phyloP scores from a whole-genome alignment of 2,797 vertebrate genomes.

The Lagorchestes hirsutus region DNA sequence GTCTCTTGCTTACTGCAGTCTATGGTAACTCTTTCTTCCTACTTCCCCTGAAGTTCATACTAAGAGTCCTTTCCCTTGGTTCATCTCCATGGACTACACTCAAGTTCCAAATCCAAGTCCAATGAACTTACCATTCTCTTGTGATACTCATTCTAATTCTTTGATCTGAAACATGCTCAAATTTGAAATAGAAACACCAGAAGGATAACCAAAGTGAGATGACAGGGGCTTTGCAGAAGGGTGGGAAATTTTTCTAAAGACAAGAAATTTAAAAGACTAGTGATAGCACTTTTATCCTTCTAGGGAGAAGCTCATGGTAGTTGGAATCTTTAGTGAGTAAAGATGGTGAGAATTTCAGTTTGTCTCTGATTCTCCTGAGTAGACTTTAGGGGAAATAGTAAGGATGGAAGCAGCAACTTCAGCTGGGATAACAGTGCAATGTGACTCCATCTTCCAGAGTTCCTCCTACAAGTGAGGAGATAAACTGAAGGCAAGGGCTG shows the following conservation, averaged over 20 bases:
- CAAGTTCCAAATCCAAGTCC: too few species aligned
- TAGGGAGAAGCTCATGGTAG: neutral
- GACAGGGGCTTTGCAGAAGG: neutral
- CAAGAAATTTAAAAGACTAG: neutral
- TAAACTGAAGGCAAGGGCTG: neutral
- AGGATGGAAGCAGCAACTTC: neutral
- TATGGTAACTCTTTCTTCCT: neutral
- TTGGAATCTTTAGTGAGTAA: neutral
- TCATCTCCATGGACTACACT: neutral
- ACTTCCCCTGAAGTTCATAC: too few species aligned
- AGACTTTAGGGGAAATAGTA: neutral
- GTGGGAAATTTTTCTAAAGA: neutral
- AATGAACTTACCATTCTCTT: too few species aligned
- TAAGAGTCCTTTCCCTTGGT: neutral
- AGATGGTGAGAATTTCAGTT: neutral
- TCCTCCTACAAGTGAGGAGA: neutral
- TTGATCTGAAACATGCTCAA: constrained; percentile 51
- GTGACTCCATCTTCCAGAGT: neutral
- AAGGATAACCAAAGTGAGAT: constrained; percentile 45
- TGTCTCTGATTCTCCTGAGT: neutral
- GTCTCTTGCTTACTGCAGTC: neutral
- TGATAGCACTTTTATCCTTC: neutral
- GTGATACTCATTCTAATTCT: constrained; percentile 54
- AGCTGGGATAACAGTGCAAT: neutral
- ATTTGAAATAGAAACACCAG: constrained; percentile 50